A percentile compares a stretch with the other conserved stretches of the same genome.
phyloP scores from a whole-genome alignment of 1,140 invertebrate species.

The Sinella curviseta region DNA sequence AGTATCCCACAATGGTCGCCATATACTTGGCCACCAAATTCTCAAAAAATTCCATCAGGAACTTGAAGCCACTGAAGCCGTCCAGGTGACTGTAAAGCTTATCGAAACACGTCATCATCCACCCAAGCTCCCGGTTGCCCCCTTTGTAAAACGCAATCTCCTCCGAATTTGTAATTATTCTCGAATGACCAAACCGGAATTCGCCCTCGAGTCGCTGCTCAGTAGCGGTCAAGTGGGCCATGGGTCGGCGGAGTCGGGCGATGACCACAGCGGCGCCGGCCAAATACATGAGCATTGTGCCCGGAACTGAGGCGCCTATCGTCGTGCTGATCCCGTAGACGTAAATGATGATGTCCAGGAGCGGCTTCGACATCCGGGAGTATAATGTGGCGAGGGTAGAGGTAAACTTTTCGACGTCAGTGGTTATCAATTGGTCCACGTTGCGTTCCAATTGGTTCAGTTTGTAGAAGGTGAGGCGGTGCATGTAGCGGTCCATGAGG shows the following conservation, averaged over 20 bases:
- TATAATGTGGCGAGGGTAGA: conserved; percentile 92
- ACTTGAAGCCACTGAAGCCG: conserved; percentile 86
- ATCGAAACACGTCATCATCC: conserved; percentile 81
- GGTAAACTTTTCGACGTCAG: conserved; percentile 96
- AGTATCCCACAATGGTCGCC: conserved; percentile 92
- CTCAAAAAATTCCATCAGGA: conserved; percentile 90
- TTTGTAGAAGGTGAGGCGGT: conserved; percentile 95
- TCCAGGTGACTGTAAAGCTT: conserved; percentile 84
- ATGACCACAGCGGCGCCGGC: conserved; percentile 77
- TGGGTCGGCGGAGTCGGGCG: conserved; percentile 78
- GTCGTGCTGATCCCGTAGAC: conserved; percentile 83
- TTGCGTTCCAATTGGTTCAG: conserved; percentile 93
- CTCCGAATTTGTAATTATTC: conserved; percentile 95
- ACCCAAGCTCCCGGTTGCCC: conserved; percentile 83
- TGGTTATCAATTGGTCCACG: conserved; percentile 92
- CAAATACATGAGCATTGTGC: conserved; percentile 81
- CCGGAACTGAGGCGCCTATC: conserved; percentile 77
- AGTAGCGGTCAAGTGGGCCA: conserved; percentile 82
- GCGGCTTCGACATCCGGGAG: conserved; percentile 94
- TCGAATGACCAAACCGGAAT: conserved; percentile 93
- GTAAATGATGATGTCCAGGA: conserved; percentile 92
- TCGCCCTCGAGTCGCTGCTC: conserved; percentile 97
- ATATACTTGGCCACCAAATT: conserved; percentile 96
- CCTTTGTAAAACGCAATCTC: conserved; percentile 95
- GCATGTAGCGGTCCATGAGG: conserved; percentile 88